Base-by-base conservation (phyloP, 2,797 vertebrate genomes). In the Xenops minutus region DNA sequence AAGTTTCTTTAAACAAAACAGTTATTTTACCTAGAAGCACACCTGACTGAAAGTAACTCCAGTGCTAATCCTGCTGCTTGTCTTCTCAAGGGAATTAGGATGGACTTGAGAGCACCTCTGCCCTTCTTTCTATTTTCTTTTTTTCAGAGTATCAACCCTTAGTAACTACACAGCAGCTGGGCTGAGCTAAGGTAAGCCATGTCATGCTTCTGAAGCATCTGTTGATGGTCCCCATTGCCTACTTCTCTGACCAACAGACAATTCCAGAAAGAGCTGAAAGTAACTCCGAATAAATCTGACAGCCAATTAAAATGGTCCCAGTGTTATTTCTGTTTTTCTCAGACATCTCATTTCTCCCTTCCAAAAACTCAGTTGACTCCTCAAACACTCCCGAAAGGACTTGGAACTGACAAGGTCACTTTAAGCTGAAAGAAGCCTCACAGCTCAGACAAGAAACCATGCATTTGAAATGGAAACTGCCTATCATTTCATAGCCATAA, bases 401-500 rank as follows among this genome's bases (percentile, higher is more conserved):
- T 56, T 44, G 27, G 44, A 80, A 81, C 39, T 23, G 26, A 78
- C 58, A 52, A 72, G 69, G 79, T 81, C 69, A 76, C 10, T 4
- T 85, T 17, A 89, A 92, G 73, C 85, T 90, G 75, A 75, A 66
- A 88, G 85, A 62, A 88, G 32, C 26, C 52, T 63, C 46, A 36
- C n/a, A 86, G 55, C 63, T 93, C 83, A 88, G 85, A 55, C 55
- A 73, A 67, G 49, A 76, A 89, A 51, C 32, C 9, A 34, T 7
- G 24, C 36, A 52, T 41, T 81, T 92, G 87, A 52, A 91, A 92
- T 76, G 76, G 59, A 93, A 96, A 87, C 55, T 59, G 48, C 34
- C 55, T 58, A 69, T 63, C 73, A 88, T 62, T 93, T 88, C 66
- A 67, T 14, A 49, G 64, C 67, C n/a, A 22, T 63, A 88, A 39